Evolutionary conservation across 2,113 vertebrate species (phyloP).

Genomic region (Apus apus): DNA sequence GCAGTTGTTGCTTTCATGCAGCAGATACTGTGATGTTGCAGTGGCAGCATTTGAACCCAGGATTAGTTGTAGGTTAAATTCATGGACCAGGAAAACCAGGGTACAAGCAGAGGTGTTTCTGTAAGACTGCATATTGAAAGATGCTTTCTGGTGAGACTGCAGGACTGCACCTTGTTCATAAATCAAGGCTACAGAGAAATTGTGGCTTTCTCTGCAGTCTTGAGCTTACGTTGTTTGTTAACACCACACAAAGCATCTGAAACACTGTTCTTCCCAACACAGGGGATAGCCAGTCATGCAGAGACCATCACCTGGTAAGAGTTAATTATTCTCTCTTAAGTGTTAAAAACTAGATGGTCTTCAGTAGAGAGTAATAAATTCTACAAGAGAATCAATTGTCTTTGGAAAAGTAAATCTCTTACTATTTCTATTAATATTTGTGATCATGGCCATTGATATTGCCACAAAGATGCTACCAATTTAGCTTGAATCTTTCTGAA

Average conservation of each 20-base stretch:
- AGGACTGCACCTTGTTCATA: neutral
- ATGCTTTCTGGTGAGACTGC: neutral
- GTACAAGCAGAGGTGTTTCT: neutral
- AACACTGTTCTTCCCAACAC: neutral
- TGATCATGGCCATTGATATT: neutral
- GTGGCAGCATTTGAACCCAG: neutral
- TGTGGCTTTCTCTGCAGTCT: neutral
- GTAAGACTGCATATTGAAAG: neutral
- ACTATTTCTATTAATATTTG: neutral
- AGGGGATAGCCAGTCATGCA: neutral
- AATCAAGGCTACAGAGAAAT: fast-evolving
- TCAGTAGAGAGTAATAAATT: neutral
- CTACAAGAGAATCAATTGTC: neutral
- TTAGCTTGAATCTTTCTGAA: neutral
- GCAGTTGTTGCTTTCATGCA: neutral
- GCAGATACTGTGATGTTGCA: neutral
- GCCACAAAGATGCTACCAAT: neutral
- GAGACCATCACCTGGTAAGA: neutral
- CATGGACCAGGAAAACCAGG: neutral
- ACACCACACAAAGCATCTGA: neutral
- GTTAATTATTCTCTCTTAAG: neutral
- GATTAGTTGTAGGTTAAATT: neutral
- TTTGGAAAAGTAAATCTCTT: neutral
- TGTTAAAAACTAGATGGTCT: neutral
- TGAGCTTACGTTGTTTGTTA: neutral